Base-by-base conservation (phyloP, 2,797 vertebrate species). In the Falco biarmicus region DNA sequence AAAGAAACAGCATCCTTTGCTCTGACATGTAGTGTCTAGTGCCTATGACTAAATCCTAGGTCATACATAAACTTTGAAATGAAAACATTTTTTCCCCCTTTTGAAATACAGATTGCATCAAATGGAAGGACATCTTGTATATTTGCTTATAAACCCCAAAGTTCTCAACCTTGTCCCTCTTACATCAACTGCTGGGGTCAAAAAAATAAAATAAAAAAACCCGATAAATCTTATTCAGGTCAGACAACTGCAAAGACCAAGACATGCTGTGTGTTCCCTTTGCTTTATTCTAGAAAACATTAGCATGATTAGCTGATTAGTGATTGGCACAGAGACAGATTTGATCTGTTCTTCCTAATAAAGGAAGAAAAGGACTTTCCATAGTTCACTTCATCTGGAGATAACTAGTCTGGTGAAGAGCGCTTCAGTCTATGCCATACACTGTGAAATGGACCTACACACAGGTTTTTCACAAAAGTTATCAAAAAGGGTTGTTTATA, bases 401-500 rank as follows among this genome's bases (percentile, higher is more conserved):
- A 45, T 28, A 76, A 29, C 19, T 0, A 32, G 39, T 18, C 54
- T 60, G 5, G 1, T 51, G 14, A 69, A 56, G 24, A 79, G 34
- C 16, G 48, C 53, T 76, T 84, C 1, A 1, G 51, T 22, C 66
- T 81, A 65, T 41, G 28, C 28, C 7, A 39, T 15, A 34, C 3
- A 29, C 10, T 0, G 1, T 3, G 2, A 69, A 75, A 88, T 2
- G 10, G 50, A 83, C 43, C 19, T 41, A 47, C 7, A 18, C 2
- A 0, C 11, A 75, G 47, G 29, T 51, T 78, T 83, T 70, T 54
- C 79, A 84, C 74, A 78, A 48, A 50, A 70, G 13, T 10, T 28
- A 28, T 47, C 1, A 0, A 45, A 45, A 45, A n/a, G 48, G 12
- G 15, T 26, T 71, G 17, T 54, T 84, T 10, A 48, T 9, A 41